phyloP scores from a whole-genome alignment of 2,888 invertebrate genomes.

The Idaea straminata region DNA sequence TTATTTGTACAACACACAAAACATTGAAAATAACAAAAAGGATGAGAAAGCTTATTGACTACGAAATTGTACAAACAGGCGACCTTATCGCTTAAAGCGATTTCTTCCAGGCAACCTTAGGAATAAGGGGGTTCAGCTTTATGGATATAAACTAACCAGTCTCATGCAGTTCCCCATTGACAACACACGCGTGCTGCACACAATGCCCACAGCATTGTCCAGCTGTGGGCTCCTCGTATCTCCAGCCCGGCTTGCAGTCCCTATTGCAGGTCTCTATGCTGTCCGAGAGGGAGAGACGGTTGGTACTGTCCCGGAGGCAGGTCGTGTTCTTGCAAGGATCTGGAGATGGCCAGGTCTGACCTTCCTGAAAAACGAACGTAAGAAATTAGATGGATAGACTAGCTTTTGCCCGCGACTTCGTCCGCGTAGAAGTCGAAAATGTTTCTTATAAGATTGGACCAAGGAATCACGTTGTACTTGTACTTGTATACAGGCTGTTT shows the following conservation, averaged over 20 bases:
- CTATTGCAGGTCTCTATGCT: constrained; percentile 61
- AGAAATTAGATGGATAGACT: too few species aligned
- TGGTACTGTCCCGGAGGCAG: constrained; percentile 64
- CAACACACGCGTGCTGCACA: constrained; percentile 78
- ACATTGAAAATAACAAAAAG: too few species aligned
- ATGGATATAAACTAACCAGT: constrained; percentile 53
- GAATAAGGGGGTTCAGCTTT: neutral
- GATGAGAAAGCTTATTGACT: too few species aligned
- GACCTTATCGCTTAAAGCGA: too few species aligned
- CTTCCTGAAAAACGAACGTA: constrained; percentile 48
- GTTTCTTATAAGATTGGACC: too few species aligned
- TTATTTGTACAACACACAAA: too few species aligned
- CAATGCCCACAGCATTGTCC: constrained; percentile 84
- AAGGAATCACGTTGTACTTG: too few species aligned
- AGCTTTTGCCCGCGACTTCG: too few species aligned
- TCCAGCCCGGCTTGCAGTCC: constrained; percentile 79
- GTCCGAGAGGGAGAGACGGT: constrained; percentile 60
- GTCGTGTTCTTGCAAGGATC: constrained; percentile 78
- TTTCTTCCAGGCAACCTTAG: too few species aligned
- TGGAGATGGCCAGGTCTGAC: constrained; percentile 72
- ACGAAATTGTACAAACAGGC: too few species aligned
- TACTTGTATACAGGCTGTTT: too few species aligned
- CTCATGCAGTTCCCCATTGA: constrained; percentile 67
- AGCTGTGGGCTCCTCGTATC: constrained; percentile 62
- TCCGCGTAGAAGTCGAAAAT: too few species aligned